These are phyloP conservation scores for Hypomecis punctinalis DNA, from an alignment of 2,888 invertebrate species.

Conservation along the genomic window DNA sequence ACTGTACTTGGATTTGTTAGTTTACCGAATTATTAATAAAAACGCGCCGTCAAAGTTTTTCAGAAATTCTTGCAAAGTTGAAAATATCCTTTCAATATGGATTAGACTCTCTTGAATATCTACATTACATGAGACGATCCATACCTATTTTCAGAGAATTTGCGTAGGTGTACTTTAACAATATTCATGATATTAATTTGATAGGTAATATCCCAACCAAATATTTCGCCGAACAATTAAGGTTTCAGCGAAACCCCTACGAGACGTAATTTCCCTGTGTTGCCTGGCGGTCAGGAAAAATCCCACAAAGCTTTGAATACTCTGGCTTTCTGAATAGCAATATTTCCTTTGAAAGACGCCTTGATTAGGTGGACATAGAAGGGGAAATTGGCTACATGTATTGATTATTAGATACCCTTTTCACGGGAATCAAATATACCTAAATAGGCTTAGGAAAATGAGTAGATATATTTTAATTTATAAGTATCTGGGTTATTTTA, in stretches of 20 bases:
- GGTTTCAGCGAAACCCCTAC: constrained; percentile 19
- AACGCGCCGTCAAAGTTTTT: not conserved
- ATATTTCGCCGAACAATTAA: constrained; percentile 12
- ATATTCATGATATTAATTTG: not conserved
- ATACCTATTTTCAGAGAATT: not conserved
- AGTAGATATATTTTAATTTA: not conserved
- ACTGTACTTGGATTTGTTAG: constrained; percentile 2
- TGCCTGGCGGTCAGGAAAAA: constrained; percentile 24
- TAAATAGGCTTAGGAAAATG: not conserved
- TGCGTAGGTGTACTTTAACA: not conserved
- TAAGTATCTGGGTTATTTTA: too few species aligned
- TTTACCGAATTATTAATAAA: not conserved
- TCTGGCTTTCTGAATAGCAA: constrained; percentile 20
- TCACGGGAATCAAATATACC: not conserved
- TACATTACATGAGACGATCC: too few species aligned
- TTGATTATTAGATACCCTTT: not conserved
- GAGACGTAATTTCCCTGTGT: constrained; percentile 19
- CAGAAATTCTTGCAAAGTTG: too few species aligned
- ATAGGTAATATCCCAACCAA: constrained; percentile 2
- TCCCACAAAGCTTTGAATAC: constrained; percentile 26
- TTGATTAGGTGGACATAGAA: constrained; percentile 53
- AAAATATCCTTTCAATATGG: too few species aligned
- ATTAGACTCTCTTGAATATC: too few species aligned
- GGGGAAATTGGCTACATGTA: constrained; percentile 29
- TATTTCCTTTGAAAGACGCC: constrained; percentile 51